Base-by-base conservation (phyloP, 2,888 invertebrate species). In the Carpatolechia fugitivella region DNA sequence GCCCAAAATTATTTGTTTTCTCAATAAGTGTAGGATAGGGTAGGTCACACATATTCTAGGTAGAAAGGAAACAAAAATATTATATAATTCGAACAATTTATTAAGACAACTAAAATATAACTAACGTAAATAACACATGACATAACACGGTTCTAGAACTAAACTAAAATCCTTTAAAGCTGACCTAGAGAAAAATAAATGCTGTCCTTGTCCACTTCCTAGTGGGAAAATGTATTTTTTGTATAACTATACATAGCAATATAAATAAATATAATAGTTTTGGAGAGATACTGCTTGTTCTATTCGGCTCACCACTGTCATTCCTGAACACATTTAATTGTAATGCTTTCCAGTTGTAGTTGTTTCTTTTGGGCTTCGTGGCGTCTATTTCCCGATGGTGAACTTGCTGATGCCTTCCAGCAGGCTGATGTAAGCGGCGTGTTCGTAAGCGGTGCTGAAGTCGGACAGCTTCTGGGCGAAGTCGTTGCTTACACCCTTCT, bases 401-500 rank as follows among this genome's bases (percentile, higher is more conserved):
- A 98, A 98, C 66, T 95, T 95, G 52, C 97, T 97, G 50, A 99
- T 90, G 40, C 94, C 93, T 80, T 98, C 96, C 52, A 99, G 90
- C 30, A 99, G 91, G 56, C 93, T 93, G 75, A 99, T 95, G 82
- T 99, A 99, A 1, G 96, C 94, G 1, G 94, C 91, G 80, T 99
- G 99, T 82, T 99, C 99, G 76, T 98, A 98, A 0, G 93, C 93
- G 2, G 99, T 99, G 76, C 97, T 96, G 78, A 97, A 94, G 60
- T 96, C 94, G 0, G 96, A 93, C 16, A 99, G 77, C 76, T 98
- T 96, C 68, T 96, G 95, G 0, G 94, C 96, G 84, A 99, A 99
- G 61, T 97, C 96, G 72, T 97, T 97, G 73, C 95, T 95, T 59
- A 99, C 91, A 33, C 99, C 99, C 68, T 99, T 97, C 79, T 99